Percentiles rank a stretch among this genome's conserved stretches.
Conservation (phyloP, 2,797 vertebrate genomes). For the Sciurus vulgaris region DNA sequence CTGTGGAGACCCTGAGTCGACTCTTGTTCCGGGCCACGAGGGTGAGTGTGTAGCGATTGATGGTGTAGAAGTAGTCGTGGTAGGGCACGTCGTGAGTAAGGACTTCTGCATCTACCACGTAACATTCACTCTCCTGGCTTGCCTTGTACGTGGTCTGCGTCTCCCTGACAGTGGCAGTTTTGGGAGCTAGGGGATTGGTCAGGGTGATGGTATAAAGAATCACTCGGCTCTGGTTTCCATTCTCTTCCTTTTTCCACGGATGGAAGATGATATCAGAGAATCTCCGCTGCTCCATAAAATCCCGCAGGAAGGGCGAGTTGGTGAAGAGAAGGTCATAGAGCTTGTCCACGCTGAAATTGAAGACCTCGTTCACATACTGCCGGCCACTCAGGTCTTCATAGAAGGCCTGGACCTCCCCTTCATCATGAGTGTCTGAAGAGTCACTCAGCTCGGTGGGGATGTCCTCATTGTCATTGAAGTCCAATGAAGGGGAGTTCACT, state of each 20-base stretch:
- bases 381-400: constrained; percentile 97
- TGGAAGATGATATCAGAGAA: constrained; percentile 97
- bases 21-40: constrained; percentile 97
- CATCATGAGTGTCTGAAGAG: constrained; percentile 97
- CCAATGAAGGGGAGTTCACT: constrained; percentile 93
- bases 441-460: constrained; percentile 99
- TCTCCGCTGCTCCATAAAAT: constrained; percentile 97
- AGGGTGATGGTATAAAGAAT: constrained; percentile 98
- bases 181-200: constrained; percentile 97
- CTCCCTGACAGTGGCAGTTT: constrained; percentile 97
- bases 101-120: constrained; percentile 97
- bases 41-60: constrained; percentile 98
- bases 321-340: constrained; percentile 97
- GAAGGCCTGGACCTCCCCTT: constrained; percentile 97
- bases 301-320: constrained; percentile 96
- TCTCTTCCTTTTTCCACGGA: constrained; percentile 97
- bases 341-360: constrained; percentile 98
- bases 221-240: constrained; percentile 96
- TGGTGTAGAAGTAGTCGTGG: constrained; percentile 99
- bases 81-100: constrained; percentile 98
- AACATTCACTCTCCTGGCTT: constrained; percentile 98
- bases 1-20: constrained; percentile 98
- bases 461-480: constrained; percentile 99
- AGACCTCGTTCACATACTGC: constrained; percentile 97
- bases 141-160: constrained; percentile 98